phyloP scores from a whole-genome alignment of 2,113 vertebrate genomes.

The Neogobius melanostomus region DNA sequence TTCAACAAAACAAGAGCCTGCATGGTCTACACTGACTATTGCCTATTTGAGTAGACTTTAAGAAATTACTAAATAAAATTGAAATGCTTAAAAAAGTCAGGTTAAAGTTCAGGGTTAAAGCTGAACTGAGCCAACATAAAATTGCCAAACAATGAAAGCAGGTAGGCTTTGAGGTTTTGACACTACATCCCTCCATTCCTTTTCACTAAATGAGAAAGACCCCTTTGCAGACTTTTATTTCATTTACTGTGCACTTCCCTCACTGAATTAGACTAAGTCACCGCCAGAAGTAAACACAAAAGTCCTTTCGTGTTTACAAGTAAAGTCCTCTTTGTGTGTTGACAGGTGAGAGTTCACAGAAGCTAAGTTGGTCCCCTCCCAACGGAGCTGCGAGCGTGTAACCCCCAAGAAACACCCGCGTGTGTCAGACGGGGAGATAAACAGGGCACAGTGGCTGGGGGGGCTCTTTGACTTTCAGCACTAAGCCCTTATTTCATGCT shows the following conservation, averaged over 20 bases:
- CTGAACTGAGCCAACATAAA: too few relatives aligned
- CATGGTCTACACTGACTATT: too few relatives aligned
- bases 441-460: constrained; percentile 62
- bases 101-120: too few relatives aligned
- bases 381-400: constrained; percentile 51
- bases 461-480: constrained; percentile 72
- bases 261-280: constrained; percentile 38
- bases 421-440: constrained; percentile 61
- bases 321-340: constrained; percentile 70
- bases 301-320: constrained; percentile 72
- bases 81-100: too few relatives aligned
- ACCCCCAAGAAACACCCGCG: constrained; percentile 59
- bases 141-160: too few relatives aligned
- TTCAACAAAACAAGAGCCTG: too few relatives aligned
- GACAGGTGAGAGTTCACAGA: constrained; percentile 73
- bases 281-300: constrained; percentile 64
- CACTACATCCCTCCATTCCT: too few relatives aligned
- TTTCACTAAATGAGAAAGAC: too few relatives aligned
- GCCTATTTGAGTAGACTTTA: too few relatives aligned
- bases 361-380: constrained; percentile 62
- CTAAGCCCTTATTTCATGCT: constrained; percentile 74
- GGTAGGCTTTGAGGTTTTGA: too few relatives aligned
- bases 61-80: too few relatives aligned
- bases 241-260: background rate
- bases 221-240: background rate